Evolutionary conservation across 2,113 vertebrate genomes (phyloP).

Genomic region (Gymnocephalus cernua): DNA sequence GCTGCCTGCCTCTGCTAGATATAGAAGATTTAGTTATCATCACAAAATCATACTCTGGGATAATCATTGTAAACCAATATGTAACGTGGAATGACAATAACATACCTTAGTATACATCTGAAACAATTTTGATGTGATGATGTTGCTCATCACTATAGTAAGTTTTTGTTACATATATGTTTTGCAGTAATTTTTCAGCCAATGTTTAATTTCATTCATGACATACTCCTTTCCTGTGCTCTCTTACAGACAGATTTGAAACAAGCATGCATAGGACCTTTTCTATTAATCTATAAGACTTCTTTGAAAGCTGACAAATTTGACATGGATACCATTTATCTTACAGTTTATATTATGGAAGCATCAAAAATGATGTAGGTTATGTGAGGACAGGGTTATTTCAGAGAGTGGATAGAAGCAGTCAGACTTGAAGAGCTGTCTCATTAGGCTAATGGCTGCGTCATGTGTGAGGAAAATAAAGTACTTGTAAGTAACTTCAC

Average conservation of each 20-base stretch:
- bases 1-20: constrained; percentile 5
- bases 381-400: constrained; percentile 3
- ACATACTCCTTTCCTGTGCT: neutral
- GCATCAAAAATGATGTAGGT: neutral
- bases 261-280: no score
- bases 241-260: neutral
- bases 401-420: constrained; percentile 3
- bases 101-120: neutral
- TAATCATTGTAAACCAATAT: neutral
- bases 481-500: constrained; percentile 39
- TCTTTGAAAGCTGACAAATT: neutral
- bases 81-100: neutral
- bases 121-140: neutral
- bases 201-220: neutral
- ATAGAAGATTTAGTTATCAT: neutral
- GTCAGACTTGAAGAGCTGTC: constrained; percentile 27
- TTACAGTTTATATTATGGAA: neutral
- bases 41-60: neutral
- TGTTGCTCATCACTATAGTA: neutral
- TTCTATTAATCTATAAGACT: neutral
- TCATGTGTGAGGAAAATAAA: constrained; percentile 41
- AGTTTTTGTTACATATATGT: neutral
- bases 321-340: neutral
- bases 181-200: no score
- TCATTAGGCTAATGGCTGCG: constrained; percentile 28